phyloP scores from a whole-genome alignment of 2,797 vertebrate genomes.

The Eulemur albifrons region DNA sequence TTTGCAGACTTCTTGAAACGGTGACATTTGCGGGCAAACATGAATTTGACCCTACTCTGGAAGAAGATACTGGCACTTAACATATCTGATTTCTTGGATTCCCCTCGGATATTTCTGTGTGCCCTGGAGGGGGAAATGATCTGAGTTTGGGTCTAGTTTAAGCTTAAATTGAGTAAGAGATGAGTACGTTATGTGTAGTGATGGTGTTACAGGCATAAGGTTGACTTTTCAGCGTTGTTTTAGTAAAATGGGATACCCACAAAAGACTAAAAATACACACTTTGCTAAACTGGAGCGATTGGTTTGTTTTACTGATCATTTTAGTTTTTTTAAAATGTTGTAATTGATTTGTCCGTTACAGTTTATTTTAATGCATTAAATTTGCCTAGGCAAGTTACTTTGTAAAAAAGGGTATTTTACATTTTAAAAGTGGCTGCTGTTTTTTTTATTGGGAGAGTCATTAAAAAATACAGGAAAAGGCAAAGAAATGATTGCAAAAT shows the following conservation, averaged over 20 bases:
- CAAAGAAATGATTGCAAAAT: neutral
- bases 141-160: constrained; percentile 32
- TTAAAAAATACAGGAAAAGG: neutral
- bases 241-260: neutral
- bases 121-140: neutral
- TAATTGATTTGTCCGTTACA: neutral
- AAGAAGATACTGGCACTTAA: constrained; percentile 6
- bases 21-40: constrained; percentile 59
- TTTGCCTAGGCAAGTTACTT: constrained; percentile 42
- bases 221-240: constrained; percentile 42
- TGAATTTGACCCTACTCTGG: constrained; percentile 44
- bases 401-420: neutral
- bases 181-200: neutral
- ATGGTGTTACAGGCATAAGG: neutral
- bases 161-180: constrained; percentile 11
- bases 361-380: neutral
- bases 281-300: neutral
- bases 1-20: constrained; percentile 38
- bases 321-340: neutral
- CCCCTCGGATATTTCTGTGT: neutral
- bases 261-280: neutral
- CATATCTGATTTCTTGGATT: constrained; percentile 47
- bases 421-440: neutral
- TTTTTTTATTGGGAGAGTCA: neutral
- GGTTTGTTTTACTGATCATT: neutral